phyloP scores from a whole-genome alignment of 2,888 invertebrate species.

The Tetanocera ferruginea region DNA sequence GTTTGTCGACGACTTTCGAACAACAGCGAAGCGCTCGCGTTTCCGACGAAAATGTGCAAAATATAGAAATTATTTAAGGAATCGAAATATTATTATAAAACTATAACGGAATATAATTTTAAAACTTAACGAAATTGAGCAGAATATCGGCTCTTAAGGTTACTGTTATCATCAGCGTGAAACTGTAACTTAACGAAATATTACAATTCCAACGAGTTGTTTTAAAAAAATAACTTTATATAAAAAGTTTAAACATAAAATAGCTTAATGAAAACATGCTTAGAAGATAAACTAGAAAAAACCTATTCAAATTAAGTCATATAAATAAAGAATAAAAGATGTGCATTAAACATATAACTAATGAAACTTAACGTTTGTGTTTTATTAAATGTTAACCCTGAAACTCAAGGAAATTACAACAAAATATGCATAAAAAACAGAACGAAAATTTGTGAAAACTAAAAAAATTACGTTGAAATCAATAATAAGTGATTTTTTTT shows the following conservation, averaged over 20 bases:
- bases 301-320: no score
- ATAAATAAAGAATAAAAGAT: no score
- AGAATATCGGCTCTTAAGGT: background rate
- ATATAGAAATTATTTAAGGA: constrained; percentile 28
- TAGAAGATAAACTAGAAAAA: background rate
- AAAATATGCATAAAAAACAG: background rate
- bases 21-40: constrained; percentile 51
- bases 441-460: background rate
- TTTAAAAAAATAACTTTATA: background rate
- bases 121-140: constrained; percentile 7
- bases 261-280: constrained; percentile 4
- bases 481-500: no score
- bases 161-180: constrained; percentile 43
- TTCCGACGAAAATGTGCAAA: constrained; percentile 41
- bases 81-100: constrained; percentile 33
- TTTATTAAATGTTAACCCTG: no score
- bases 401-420: no score
- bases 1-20: constrained; percentile 66
- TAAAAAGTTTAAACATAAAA: background rate
- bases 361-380: no score
- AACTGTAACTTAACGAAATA: constrained; percentile 8
- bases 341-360: no score
- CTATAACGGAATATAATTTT: constrained; percentile 43
- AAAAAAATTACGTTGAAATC: no score
- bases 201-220: background rate